Conservation (phyloP, 2,113 vertebrate species). For the Chionis minor region DNA sequence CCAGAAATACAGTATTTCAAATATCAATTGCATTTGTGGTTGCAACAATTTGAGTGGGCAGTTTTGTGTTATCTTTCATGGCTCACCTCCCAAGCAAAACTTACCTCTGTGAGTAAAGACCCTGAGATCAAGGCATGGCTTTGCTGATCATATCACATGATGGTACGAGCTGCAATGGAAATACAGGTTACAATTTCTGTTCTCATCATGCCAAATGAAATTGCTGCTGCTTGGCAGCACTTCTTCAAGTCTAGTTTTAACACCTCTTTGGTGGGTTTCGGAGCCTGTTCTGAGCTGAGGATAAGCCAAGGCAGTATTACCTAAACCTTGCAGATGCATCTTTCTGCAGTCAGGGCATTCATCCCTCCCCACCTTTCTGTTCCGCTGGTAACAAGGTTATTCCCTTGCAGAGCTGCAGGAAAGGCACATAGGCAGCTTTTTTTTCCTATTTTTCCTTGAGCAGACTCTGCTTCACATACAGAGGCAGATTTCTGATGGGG, state of each 20-base stretch:
- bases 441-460: neutral
- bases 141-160: neutral
- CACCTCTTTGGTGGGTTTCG: neutral
- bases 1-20: constrained; percentile 61
- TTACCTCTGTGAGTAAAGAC: neutral
- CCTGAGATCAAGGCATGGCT: neutral
- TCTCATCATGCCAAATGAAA: neutral
- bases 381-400: neutral
- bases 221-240: neutral
- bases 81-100: neutral
- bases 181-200: neutral
- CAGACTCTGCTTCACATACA: neutral
- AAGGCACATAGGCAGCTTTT: no score
- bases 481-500: neutral
- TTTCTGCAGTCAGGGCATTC: neutral
- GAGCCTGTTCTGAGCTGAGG: neutral
- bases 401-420: neutral
- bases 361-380: neutral
- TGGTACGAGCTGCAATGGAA: neutral
- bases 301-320: neutral
- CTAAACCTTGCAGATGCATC: neutral
- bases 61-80: constrained; percentile 8
- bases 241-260: neutral
- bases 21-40: constrained; percentile 54
- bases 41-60: constrained; percentile 40